Evolutionary conservation across 1,140 invertebrate species (phyloP).

Genomic region (Sinonovacula constricta): DNA sequence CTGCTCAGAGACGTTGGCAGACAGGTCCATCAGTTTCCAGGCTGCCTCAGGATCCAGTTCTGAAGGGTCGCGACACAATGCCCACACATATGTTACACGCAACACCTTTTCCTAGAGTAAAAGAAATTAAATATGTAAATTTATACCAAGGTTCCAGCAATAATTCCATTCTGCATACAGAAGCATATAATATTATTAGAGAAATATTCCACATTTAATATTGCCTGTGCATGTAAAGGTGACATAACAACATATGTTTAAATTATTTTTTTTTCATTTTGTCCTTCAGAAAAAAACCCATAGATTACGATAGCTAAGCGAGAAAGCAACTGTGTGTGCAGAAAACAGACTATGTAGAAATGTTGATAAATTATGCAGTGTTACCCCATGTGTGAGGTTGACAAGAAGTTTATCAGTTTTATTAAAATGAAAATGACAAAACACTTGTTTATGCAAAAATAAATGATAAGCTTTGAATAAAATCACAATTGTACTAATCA

Average conservation of each 20-base stretch:
- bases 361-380: no score
- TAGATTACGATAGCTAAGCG: not conserved
- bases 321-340: no score
- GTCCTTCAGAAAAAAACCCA: not conserved
- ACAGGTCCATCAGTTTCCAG: conserved; percentile 97
- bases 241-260: not conserved
- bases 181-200: no score
- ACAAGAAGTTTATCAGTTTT: no score
- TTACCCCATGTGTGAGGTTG: no score
- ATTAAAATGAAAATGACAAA: not conserved
- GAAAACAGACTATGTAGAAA: no score
- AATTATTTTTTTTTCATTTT: not conserved
- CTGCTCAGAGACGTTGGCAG: conserved; percentile 92
- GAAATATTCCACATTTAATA: not conserved
- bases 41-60: conserved; percentile 97
- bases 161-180: no score
- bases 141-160: not conserved
- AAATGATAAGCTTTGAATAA: no score
- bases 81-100: conserved; percentile 97
- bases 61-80: conserved; percentile 95
- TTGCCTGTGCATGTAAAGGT: not conserved
- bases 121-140: conserved; percentile 7
- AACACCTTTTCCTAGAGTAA: conserved; percentile 90
- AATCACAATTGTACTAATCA: no score
- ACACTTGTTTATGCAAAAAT: no score